phyloP scores from a whole-genome alignment of 2,888 invertebrate genomes.

The Cerceris ruficornis region DNA sequence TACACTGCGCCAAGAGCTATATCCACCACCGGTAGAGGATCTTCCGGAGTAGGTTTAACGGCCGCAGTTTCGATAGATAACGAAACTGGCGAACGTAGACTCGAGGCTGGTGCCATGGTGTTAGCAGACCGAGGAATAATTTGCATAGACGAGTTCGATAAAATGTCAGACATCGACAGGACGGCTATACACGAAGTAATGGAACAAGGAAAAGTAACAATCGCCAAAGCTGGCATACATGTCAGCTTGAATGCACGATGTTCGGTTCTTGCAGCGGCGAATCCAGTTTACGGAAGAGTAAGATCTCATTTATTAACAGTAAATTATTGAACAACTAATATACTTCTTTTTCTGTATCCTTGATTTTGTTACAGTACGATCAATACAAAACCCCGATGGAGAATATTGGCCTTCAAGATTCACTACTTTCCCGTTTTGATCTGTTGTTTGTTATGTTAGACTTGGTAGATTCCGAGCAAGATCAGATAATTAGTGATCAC shows the following conservation, averaged over 20 bases:
- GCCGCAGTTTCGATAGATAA: constrained; percentile 98
- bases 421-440: constrained; percentile 98
- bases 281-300: constrained; percentile 98
- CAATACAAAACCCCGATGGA: constrained; percentile 99
- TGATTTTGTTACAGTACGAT: constrained; percentile 89
- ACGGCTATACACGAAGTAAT: constrained; percentile 99
- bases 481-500: constrained; percentile 96
- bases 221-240: constrained; percentile 99
- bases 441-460: constrained; percentile 98
- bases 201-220: constrained; percentile 99
- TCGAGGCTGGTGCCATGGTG: constrained; percentile 99
- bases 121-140: constrained; percentile 98
- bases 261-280: constrained; percentile 99
- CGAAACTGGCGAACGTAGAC: constrained; percentile 93
- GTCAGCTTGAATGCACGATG: constrained; percentile 98
- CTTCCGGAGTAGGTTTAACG: constrained; percentile 98
- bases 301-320: constrained; percentile 66
- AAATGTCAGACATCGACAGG: constrained; percentile 99
- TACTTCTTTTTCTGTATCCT: too few relatives aligned
- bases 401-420: constrained; percentile 99
- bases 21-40: constrained; percentile 98
- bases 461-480: constrained; percentile 93
- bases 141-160: constrained; percentile 99
- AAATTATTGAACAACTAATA: constrained; percentile 1
- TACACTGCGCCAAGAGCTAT: constrained; percentile 97